Conservation (phyloP, 2,888 invertebrate genomes). For the Chrysolina haemoptera region DNA sequence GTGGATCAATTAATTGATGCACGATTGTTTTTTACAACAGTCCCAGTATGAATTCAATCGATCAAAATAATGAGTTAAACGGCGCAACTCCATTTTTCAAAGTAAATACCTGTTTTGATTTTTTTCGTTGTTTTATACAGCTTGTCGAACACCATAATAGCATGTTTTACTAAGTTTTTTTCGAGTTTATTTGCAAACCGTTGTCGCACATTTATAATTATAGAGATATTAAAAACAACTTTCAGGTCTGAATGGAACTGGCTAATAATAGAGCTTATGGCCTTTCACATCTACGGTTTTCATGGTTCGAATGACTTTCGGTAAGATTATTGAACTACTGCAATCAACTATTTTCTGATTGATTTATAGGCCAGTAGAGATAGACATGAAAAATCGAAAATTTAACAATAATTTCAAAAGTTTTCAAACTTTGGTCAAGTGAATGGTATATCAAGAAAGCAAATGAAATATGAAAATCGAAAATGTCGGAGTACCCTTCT, state of each 20-base stretch:
- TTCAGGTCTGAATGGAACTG: conserved; percentile 36
- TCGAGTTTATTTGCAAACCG: conserved; percentile 3
- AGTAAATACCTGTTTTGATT: conserved; percentile 5
- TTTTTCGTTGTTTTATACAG: neutral
- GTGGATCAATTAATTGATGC: neutral
- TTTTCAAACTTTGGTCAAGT: no score
- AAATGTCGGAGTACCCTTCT: no score
- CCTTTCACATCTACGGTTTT: conserved; percentile 29
- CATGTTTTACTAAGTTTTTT: conserved; percentile 21
- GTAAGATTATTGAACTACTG: neutral
- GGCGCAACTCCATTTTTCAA: neutral
- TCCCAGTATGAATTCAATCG: neutral
- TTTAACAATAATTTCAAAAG: no score
- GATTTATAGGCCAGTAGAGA: no score
- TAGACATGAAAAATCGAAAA: no score
- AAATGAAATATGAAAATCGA: no score
- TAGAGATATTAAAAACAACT: conserved; percentile 36
- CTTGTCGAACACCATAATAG: conserved; percentile 19
- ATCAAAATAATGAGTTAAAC: conserved; percentile 15
- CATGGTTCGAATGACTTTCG: neutral
- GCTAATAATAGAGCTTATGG: conserved; percentile 35
- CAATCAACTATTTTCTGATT: no score
- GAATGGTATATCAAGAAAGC: no score
- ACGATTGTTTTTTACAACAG: neutral
- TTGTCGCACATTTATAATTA: conserved; percentile 20